A percentile compares a stretch with the other conserved stretches of the same genome.
These are phyloP conservation scores for Chionis minor DNA, from an alignment of 2,113 vertebrate species.

Conservation along the genomic window DNA sequence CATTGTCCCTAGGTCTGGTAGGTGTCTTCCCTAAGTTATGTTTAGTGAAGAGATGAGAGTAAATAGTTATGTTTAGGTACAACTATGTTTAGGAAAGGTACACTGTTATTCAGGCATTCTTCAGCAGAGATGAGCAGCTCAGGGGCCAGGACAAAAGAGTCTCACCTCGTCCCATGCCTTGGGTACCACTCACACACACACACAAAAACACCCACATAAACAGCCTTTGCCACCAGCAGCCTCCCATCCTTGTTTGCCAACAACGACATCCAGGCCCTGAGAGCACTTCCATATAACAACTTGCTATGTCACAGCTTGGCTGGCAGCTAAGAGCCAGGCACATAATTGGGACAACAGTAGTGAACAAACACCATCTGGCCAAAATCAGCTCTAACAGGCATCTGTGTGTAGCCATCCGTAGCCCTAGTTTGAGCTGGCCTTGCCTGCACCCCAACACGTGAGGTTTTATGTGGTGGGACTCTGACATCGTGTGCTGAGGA, in stretches of 20 bases:
- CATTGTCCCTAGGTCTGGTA: neutral
- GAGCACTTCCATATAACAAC: neutral
- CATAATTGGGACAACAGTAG: constrained; percentile 4
- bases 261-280: neutral
- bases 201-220: neutral
- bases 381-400: neutral
- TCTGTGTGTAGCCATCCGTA: neutral
- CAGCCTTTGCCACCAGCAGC: neutral
- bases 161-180: neutral
- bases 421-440: neutral
- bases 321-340: constrained; percentile 16
- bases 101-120: fast-evolving
- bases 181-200: neutral
- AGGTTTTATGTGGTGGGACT: neutral
- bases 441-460: neutral
- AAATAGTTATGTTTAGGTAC: neutral
- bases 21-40: neutral
- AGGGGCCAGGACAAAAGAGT: neutral
- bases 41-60: neutral
- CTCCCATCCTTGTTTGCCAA: neutral
- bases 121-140: neutral
- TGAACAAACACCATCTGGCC: constrained; percentile 41
- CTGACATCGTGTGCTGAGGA: neutral
- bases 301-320: constrained; percentile 19
- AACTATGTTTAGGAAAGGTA: neutral